Base-by-base conservation (phyloP, 2,113 vertebrate species). In the Tretioscincus oriximinensis region DNA sequence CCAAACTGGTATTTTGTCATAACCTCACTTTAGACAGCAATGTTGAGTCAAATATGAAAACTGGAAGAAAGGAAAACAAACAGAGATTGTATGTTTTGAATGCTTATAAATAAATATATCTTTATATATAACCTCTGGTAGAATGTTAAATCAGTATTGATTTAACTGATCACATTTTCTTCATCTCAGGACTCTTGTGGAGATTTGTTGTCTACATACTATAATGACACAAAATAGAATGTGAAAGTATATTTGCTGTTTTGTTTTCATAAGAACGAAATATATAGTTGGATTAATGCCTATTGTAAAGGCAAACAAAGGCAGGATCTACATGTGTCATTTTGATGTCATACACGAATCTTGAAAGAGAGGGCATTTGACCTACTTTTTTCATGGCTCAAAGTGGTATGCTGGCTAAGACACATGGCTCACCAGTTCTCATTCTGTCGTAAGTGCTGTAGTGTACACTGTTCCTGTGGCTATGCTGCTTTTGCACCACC, bases 31-130 rank as follows among this genome's bases (percentile, higher is more conserved):
- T 86, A 88, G 65, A 54, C 31, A 85, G 20, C 84, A 51, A 77
- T 87, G 84, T 63, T 82, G 85, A 78, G 18, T 5, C 81, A 1
- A 73, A 7, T 72, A 87, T 24, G 22, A 7, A 77, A 20, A 31
- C 65, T 58, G 14, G 29, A 18, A 67, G 21, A 28, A 41, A 87
- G 71, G 64, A n/a, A 72, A 73, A 80, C 85, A 1, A 82, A 41
- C 16, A 9, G 81, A 83, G 61, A 80, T 76, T 82, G 73, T 65
- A 41, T 35, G 73, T 58, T 81, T 77, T 84, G 68, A 78, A 24
- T 78, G 58, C 22, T 83, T 86, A 86, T 81, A 88, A 89, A 89
- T 88, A 90, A 41, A 41, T 4, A 87, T 85, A 67, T 3, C 82
- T 86, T 45, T 63, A 72, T 64, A 9, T 41, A 49, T 74, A 80